Conservation (phyloP, 2,888 invertebrate species). For the Orthonychiurus folsomi region DNA sequence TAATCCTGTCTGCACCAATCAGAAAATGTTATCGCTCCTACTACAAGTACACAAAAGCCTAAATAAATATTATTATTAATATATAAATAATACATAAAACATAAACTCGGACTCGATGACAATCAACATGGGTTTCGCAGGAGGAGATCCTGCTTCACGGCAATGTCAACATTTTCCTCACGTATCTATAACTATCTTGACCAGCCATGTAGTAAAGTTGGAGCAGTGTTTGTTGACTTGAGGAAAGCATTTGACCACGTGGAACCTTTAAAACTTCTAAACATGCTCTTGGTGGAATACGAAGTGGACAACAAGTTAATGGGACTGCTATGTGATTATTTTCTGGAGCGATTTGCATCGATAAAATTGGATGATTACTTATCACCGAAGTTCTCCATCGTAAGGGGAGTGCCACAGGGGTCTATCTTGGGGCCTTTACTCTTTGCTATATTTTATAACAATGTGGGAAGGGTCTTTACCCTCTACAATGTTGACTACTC, state of each 20-base stretch:
- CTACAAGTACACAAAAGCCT: no score
- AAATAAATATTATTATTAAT: no score
- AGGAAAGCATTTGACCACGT: conserved; percentile 15
- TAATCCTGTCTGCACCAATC: no score
- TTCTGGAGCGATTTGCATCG: neutral
- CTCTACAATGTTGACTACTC: neutral
- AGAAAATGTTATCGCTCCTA: no score
- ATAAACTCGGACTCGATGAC: no score
- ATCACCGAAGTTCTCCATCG: neutral
- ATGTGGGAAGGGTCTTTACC: neutral
- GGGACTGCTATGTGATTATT: neutral
- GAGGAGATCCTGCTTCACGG: conserved; percentile 2
- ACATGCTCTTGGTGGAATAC: neutral
- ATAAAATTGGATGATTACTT: conserved; percentile 7
- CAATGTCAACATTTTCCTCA: neutral
- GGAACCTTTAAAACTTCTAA: neutral
- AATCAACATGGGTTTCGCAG: conserved; percentile 13
- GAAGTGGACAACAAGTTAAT: neutral
- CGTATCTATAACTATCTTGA: neutral
- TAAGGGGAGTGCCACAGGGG: conserved; percentile 10
- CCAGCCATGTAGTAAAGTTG: conserved; percentile 7
- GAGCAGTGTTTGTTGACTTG: conserved; percentile 12
- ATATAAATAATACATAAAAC: no score
- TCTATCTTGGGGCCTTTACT: conserved; percentile 9
- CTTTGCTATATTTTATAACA: neutral